These are phyloP conservation scores for Argynnis bischoffii DNA, from an alignment of 2,888 invertebrate species.

Conservation along the genomic window DNA sequence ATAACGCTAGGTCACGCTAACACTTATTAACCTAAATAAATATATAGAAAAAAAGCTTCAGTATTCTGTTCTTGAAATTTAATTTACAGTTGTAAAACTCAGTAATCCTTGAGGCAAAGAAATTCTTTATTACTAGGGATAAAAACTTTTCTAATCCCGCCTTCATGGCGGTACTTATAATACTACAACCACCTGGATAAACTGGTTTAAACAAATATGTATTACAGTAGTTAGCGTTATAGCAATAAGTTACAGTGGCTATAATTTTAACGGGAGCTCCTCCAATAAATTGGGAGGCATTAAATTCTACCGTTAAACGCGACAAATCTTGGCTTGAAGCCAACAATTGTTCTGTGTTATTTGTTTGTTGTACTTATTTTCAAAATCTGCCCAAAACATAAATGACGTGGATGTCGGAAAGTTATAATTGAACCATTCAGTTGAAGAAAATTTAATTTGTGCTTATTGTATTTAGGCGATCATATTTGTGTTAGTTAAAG, in stretches of 20 bases:
- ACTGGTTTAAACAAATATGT: not conserved
- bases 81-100: too few relatives aligned
- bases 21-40: constrained; percentile 4
- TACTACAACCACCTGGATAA: not conserved
- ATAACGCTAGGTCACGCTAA: constrained; percentile 10
- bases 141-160: not conserved
- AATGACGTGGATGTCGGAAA: constrained; percentile 23
- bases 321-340: constrained; percentile 35
- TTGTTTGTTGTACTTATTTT: constrained; percentile 35
- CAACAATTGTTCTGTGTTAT: constrained; percentile 30
- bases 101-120: too few relatives aligned
- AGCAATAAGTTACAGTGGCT: constrained; percentile 20
- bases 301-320: constrained; percentile 39
- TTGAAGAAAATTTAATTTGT: not conserved
- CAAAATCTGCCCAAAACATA: constrained; percentile 29
- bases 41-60: not conserved
- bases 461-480: not conserved
- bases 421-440: constrained; percentile 12
- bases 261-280: constrained; percentile 34
- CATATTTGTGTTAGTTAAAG: not conserved
- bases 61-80: too few relatives aligned
- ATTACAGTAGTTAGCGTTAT: not conserved
- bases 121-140: too few relatives aligned
- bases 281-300: constrained; percentile 37
- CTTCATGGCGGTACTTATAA: not conserved